A percentile compares a stretch with the other conserved stretches of the same genome.
Evolutionary conservation across 2,113 vertebrate genomes (phyloP).

Genomic region (Gorsachius goisagi): DNA sequence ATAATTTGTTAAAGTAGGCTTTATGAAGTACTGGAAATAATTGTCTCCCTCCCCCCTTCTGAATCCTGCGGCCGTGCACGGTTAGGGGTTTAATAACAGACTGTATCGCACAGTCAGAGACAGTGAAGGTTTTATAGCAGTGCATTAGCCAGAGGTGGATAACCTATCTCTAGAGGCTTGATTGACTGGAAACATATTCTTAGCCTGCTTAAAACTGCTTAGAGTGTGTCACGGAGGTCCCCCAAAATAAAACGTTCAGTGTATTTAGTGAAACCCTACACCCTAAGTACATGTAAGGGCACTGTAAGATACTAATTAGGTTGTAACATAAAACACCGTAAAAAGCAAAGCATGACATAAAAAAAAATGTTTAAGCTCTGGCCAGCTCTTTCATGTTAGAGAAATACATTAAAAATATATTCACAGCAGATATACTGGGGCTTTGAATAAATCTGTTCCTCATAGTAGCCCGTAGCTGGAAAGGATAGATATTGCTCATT

Average conservation of each 20-base stretch:
- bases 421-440: constrained; percentile 25
- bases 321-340: constrained; percentile 70
- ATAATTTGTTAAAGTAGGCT: constrained; percentile 45
- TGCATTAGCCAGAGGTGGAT: constrained; percentile 52
- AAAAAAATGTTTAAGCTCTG: neutral
- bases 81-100: constrained; percentile 50
- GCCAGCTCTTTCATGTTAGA: constrained; percentile 49
- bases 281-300: constrained; percentile 60
- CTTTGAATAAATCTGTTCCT: constrained; percentile 58
- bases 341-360: constrained; percentile 54
- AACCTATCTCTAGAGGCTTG: constrained; percentile 52
- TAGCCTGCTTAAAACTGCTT: constrained; percentile 55
- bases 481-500: constrained; percentile 12
- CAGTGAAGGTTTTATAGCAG: constrained; percentile 41
- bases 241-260: constrained; percentile 52
- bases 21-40: constrained; percentile 53
- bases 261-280: constrained; percentile 57
- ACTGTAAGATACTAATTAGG: constrained; percentile 62
- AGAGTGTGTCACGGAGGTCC: constrained; percentile 41
- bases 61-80: neutral
- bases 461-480: neutral
- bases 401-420: constrained; percentile 55
- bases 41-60: neutral
- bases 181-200: constrained; percentile 57
- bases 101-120: constrained; percentile 1